Conservation (phyloP, 2,113 vertebrate species). For the Mus pahari region DNA sequence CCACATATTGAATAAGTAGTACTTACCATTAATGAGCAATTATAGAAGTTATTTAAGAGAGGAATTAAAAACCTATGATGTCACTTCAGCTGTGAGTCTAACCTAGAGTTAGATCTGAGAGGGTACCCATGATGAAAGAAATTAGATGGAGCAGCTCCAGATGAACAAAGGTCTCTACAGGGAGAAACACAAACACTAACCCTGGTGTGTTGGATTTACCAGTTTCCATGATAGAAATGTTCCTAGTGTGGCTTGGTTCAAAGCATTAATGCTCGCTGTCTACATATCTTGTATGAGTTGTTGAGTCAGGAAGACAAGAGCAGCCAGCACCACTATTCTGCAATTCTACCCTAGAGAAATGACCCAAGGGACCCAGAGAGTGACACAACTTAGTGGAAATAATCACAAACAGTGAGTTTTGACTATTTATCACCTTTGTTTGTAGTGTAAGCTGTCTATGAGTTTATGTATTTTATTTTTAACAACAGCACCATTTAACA, state of each 20-base stretch:
- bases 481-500: background rate
- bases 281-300: no score
- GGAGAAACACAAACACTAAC: background rate
- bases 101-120: background rate
- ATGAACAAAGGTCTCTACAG: accelerated
- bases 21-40: background rate
- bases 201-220: background rate
- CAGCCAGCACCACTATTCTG: background rate
- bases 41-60: background rate
- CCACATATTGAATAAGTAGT: no score
- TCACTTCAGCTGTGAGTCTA: background rate
- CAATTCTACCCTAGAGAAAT: background rate
- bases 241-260: background rate
- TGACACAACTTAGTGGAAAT: background rate
- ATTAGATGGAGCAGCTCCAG: background rate
- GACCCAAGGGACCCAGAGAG: background rate
- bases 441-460: background rate
- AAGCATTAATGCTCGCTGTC: accelerated
- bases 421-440: background rate
- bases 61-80: background rate
- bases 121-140: no score
- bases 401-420: background rate
- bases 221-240: background rate
- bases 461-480: background rate
- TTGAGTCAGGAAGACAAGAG: background rate